These are phyloP conservation scores for Acleris laterana DNA, from an alignment of 2,888 invertebrate genomes.

Conservation along the genomic window DNA sequence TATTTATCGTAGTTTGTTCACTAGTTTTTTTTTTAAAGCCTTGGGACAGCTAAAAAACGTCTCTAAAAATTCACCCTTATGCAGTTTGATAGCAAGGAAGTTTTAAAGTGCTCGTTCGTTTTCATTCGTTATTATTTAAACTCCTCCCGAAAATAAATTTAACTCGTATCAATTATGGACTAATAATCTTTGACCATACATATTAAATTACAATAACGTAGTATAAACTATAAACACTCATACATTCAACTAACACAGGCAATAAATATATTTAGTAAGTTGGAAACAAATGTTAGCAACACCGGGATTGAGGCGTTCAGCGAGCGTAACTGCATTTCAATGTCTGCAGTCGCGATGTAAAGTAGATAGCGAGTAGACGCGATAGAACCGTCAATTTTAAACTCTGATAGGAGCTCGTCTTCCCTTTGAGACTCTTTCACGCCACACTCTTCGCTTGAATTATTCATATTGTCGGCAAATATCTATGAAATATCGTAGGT, in stretches of 20 bases:
- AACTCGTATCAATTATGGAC: too few relatives aligned
- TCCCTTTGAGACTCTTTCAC: conserved; percentile 76
- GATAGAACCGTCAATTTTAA: conserved; percentile 67
- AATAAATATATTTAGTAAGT: not conserved
- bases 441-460: conserved; percentile 69
- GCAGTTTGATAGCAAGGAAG: too few relatives aligned
- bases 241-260: not conserved
- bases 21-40: too few relatives aligned
- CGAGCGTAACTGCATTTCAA: conserved; percentile 22
- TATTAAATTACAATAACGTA: not conserved
- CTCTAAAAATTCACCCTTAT: too few relatives aligned
- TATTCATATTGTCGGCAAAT: conserved; percentile 73
- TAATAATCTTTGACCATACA: not conserved
- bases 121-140: too few relatives aligned
- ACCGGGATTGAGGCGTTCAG: conserved; percentile 14
- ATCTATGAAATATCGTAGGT: conserved; percentile 65
- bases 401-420: conserved; percentile 68
- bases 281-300: conserved; percentile 8
- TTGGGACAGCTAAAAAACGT: too few relatives aligned
- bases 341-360: conserved; percentile 29
- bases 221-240: not conserved
- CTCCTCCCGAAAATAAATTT: too few relatives aligned
- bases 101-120: too few relatives aligned
- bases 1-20: too few relatives aligned
- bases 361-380: conserved; percentile 31